Evolutionary conservation across 2,113 vertebrate species (phyloP), one percentile per base, ranked within the genome.

Genomic region (Perca flavescens): DNA sequence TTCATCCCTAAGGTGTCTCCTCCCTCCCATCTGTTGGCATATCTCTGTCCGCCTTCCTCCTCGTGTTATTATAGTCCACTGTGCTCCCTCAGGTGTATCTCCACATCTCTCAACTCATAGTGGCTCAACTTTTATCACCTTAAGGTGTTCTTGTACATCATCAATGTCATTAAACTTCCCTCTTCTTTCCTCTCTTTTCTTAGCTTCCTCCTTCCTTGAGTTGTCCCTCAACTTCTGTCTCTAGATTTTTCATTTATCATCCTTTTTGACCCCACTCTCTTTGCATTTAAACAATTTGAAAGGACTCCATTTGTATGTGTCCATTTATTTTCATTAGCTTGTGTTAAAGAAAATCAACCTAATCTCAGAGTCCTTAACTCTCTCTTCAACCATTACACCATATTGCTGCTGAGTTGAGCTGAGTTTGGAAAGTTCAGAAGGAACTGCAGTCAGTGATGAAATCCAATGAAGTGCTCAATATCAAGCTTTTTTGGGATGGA

Each of bases 371-470:
- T 52, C n/a, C 13, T 19, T 5, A 36, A 46, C 31, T 34, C 31
- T 34, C 31, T 34, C 31, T 5, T 34, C 31, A 34, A 43, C 6
- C 34, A 54, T 62, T 17, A 65, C 31, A 36, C 15, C 46, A 17
- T 3, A 47, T 22, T 22, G 9, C 40, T 19, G 6, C 9, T 54
- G 57, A 71, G 16, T 56, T 10, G 15, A 83, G 28, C 53, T 63
- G 49, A 57, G 19, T 70, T 57, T 5, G 31, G 31, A 67, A 67
- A 75, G 43, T 78, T 84, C 49, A 74, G 53, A 83, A 17, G 46
- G 21, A 54, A 60, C n/a, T 76, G 19, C 62, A 62, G 77, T 69
- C 60, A 79, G 71, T 79, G 67, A 79, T 76, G 50, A 78, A 84
- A 77, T 68, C 31, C 65, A 40, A 3, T 49, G 13, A 43, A 67